Percentiles rank a stretch among this genome's conserved stretches.
Conservation (phyloP, 2,888 invertebrate species). For the Phlogophora meticulosa region DNA sequence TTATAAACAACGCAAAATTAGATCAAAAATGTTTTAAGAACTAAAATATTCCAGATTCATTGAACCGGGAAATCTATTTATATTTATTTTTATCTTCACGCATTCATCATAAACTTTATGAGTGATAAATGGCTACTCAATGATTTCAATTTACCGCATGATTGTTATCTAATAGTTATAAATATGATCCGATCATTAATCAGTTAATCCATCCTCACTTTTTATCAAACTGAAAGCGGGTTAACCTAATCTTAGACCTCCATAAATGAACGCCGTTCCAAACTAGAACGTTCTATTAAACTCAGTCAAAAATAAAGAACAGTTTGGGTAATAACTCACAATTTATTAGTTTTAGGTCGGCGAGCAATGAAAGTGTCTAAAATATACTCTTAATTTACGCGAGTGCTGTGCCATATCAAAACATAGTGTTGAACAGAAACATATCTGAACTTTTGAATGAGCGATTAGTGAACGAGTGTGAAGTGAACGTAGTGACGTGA, state of each 20-base stretch:
- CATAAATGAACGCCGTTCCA: background rate
- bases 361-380: slow-evolving; percentile 77
- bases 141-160: slow-evolving; percentile 21
- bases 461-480: slow-evolving; percentile 57
- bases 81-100: slow-evolving; percentile 28
- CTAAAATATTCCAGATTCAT: slow-evolving; percentile 40
- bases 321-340: slow-evolving; percentile 67
- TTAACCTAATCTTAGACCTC: slow-evolving; percentile 12
- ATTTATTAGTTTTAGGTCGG: slow-evolving; percentile 74
- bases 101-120: slow-evolving; percentile 29
- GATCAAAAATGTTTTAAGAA: slow-evolving; percentile 24
- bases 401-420: slow-evolving; percentile 77
- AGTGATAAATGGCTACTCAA: slow-evolving; percentile 39
- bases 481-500: slow-evolving; percentile 60
- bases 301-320: slow-evolving; percentile 57
- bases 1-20: slow-evolving; percentile 47
- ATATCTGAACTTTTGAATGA: slow-evolving; percentile 72
- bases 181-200: slow-evolving; percentile 23
- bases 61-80: slow-evolving; percentile 38
- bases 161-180: slow-evolving; percentile 23
- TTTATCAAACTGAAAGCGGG: slow-evolving; percentile 23
- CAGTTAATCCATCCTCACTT: slow-evolving; percentile 23
- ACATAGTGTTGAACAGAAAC: slow-evolving; percentile 74
- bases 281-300: slow-evolving; percentile 32
- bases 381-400: slow-evolving; percentile 71